A percentile compares a stretch with the other conserved stretches of the same genome.
Evolutionary conservation across 2,797 vertebrate species (phyloP).

Genomic region (Melopsittacus undulatus): DNA sequence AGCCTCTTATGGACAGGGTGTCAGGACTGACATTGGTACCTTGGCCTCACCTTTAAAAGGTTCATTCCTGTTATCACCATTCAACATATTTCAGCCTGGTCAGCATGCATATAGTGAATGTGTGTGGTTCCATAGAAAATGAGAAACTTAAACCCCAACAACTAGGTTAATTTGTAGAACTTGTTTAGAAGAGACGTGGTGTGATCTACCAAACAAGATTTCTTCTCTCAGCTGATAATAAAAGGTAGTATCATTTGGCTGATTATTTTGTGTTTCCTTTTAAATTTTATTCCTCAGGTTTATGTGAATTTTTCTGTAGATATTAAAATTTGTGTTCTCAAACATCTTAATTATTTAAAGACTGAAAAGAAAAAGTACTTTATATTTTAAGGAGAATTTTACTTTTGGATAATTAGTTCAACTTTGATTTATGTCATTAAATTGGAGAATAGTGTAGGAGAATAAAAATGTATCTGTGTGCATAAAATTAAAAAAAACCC

Average conservation of each 20-base stretch:
- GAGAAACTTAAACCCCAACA: neutral
- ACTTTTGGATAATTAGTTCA: neutral
- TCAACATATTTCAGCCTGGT: neutral
- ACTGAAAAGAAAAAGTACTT: neutral
- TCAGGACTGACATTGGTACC: neutral
- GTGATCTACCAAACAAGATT: neutral
- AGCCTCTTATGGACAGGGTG: fast-evolving
- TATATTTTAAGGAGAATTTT: neutral
- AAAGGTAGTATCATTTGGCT: neutral
- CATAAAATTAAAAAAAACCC: neutral
- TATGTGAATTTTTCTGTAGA: neutral
- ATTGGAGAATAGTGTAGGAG: neutral
- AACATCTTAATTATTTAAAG: neutral
- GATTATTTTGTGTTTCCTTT: neutral
- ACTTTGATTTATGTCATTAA: neutral
- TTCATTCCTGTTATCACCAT: neutral
- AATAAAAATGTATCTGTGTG: neutral
- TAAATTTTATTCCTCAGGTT: neutral
- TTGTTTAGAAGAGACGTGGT: neutral
- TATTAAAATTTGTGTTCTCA: neutral
- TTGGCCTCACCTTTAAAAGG: neutral
- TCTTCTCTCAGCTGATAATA: neutral
- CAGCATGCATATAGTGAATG: fast-evolving
- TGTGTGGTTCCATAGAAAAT: neutral
- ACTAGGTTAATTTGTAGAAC: neutral